A percentile compares a stretch with the other conserved stretches of the same genome.
These are phyloP conservation scores for Heliconius eleuchia DNA, from an alignment of 1,140 invertebrate species.

Conservation along the genomic window DNA sequence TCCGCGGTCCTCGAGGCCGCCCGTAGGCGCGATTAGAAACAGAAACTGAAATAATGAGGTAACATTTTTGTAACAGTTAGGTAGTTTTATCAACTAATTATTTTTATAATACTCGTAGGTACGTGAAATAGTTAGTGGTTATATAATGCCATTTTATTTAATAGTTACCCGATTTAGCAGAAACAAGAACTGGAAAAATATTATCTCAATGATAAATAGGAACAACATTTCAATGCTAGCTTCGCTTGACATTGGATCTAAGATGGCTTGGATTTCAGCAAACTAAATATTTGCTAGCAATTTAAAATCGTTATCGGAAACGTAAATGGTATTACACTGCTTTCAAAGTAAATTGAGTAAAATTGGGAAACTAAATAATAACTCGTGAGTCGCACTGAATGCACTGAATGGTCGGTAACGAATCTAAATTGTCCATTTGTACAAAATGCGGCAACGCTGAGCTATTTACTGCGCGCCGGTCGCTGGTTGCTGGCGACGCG, in stretches of 20 bases:
- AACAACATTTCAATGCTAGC: neutral
- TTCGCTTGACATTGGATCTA: neutral
- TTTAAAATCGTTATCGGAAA: neutral
- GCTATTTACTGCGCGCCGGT: constrained; percentile 13
- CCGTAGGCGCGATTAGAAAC: neutral
- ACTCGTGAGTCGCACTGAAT: neutral
- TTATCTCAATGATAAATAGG: neutral
- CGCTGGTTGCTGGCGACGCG: neutral
- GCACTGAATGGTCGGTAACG: constrained; percentile 4
- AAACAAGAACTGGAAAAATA: too few species aligned
- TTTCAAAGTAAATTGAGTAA: neutral
- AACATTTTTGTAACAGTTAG: too few species aligned
- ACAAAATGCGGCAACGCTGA: constrained; percentile 6
- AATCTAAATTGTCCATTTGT: constrained; percentile 5
- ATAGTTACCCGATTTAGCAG: too few species aligned
- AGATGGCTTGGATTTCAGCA: neutral
- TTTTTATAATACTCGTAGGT: too few species aligned
- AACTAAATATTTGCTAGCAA: neutral
- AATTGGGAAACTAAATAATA: constrained; percentile 3
- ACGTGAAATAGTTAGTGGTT: too few species aligned
- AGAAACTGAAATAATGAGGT: too few species aligned
- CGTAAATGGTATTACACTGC: neutral
- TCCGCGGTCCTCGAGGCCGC: neutral
- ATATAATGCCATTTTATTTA: too few species aligned
- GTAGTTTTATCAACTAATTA: too few species aligned